Evolutionary conservation across 2,797 vertebrate genomes (phyloP).

Genomic region (Karalla daura): DNA sequence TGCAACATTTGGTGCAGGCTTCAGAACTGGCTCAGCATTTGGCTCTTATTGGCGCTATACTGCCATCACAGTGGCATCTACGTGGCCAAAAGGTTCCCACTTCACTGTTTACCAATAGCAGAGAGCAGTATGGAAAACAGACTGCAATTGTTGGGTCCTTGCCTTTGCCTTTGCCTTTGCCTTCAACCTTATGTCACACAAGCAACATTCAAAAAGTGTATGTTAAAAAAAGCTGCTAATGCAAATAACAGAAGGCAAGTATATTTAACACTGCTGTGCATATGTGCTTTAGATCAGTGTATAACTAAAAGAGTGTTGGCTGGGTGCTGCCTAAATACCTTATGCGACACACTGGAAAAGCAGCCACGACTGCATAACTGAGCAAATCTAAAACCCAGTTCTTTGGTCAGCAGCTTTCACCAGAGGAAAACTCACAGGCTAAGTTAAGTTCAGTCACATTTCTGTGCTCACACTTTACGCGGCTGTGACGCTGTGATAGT

Average conservation of each 20-base stretch:
- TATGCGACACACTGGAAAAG: constrained; percentile 21
- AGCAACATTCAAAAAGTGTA: constrained; percentile 20
- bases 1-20: constrained; percentile 59
- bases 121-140: constrained; percentile 12
- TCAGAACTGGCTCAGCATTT: constrained; percentile 39
- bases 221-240: constrained; percentile 31
- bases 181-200: constrained; percentile 18
- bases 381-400: constrained; percentile 33
- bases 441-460: constrained; percentile 40
- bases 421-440: constrained; percentile 11
- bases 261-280: constrained; percentile 15
- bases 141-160: constrained; percentile 13
- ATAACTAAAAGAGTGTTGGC: background rate
- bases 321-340: constrained; percentile 22
- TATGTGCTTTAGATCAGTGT: background rate
- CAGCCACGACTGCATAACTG: constrained; percentile 26
- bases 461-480: constrained; percentile 5
- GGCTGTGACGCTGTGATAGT: background rate
- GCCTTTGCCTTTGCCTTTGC: no score
- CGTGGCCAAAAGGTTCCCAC: constrained; percentile 53
- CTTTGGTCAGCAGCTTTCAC: constrained; percentile 42
- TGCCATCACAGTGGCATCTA: constrained; percentile 28
- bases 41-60: constrained; percentile 34
- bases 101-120: constrained; percentile 39
- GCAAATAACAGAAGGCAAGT: constrained; percentile 37